Evolutionary conservation across 2,113 vertebrate genomes (phyloP), one percentile per base, ranked within the genome.

Genomic region (Xyrauchen texanus): DNA sequence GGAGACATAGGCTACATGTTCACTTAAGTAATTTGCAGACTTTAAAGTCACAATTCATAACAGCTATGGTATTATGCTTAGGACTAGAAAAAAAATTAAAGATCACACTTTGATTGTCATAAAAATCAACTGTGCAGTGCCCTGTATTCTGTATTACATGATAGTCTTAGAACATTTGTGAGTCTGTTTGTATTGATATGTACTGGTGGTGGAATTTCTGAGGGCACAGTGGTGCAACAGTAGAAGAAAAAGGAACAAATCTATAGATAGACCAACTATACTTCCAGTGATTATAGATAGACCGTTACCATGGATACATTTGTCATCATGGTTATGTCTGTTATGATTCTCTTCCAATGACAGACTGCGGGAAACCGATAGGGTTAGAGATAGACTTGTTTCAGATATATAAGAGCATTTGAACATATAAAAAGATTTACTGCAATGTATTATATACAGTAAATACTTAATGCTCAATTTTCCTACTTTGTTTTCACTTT

Each of bases 251-350:
- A 63, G 15, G 51, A 34, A 61, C 42, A 60, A 73, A 34, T 74
- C 58, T 63, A 63, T 74, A 51, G 58, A 51, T 74, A 51, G 71
- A 11, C 16, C 55, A 58, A 8, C 60, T 44, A 44, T 64, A 34
- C 42, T 45, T 58, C 11, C 60, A 44, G n/a, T 72, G 65, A 64
- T 46, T 79, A 65, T 63, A 79, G 12, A 63, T 9, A 61, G 58
- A 44, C 68, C 6, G 68, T 79, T 71, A 16, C 78, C 68, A 3
- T 72, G 68, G 78, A 65, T 64, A 65, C 78, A 34, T 71, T 55
- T 65, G n/a, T 79, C 62, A 79, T 47, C 68, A 65, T 79, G 63
- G 63, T 64, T 71, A 49, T 79, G 34, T 13, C 5, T 70, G 47
- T 73, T 73, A 47, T 52, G 57, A 63, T 74, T 52, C 16, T 63